A percentile compares a stretch with the other conserved stretches of the same genome.
phyloP scores from a whole-genome alignment of 1,140 invertebrate species.

The Drosophila nigrodunni region DNA sequence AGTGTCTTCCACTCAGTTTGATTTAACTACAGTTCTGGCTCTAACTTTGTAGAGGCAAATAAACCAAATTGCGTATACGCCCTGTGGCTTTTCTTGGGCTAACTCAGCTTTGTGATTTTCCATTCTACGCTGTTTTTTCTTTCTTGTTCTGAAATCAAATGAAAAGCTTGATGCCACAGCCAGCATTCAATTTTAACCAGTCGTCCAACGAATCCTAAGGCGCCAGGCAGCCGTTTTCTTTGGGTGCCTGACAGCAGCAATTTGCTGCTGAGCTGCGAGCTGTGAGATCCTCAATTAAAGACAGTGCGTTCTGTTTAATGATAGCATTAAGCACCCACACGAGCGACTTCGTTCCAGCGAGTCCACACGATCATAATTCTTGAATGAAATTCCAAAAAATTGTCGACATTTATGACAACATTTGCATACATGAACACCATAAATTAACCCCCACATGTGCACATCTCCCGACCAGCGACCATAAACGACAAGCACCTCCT shows the following conservation, averaged over 20 bases:
- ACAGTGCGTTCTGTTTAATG: slow-evolving; percentile 28
- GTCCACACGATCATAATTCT: slow-evolving; percentile 50
- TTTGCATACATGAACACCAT: slow-evolving; percentile 80
- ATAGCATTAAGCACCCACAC: slow-evolving; percentile 26
- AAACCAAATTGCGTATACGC: slow-evolving; percentile 77
- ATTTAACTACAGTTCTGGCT: slow-evolving; percentile 2
- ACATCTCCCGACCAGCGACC: neutral
- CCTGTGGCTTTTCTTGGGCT: slow-evolving; percentile 38
- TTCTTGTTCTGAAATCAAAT: slow-evolving; percentile 54
- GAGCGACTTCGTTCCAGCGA: neutral
- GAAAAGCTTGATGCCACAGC: slow-evolving; percentile 24
- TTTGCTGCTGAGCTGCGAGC: slow-evolving; percentile 4
- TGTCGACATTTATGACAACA: slow-evolving; percentile 78
- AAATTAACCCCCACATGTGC: slow-evolving; percentile 68
- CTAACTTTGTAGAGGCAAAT: slow-evolving; percentile 49
- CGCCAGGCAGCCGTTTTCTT: slow-evolving; percentile 12
- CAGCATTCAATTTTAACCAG: slow-evolving; percentile 31
- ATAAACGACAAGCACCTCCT: slow-evolving; percentile 47
- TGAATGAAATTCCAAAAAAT: slow-evolving; percentile 56
- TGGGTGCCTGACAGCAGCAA: slow-evolving; percentile 7
- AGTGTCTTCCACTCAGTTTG: neutral
- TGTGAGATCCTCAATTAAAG: slow-evolving; percentile 42
- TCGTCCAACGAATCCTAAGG: neutral
- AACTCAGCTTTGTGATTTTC: slow-evolving; percentile 58
- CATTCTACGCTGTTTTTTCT: neutral